Percentiles rank a stretch among this genome's conserved stretches.
phyloP scores from a whole-genome alignment of 2,888 invertebrate species.

The Tenthredo distinguenda region DNA sequence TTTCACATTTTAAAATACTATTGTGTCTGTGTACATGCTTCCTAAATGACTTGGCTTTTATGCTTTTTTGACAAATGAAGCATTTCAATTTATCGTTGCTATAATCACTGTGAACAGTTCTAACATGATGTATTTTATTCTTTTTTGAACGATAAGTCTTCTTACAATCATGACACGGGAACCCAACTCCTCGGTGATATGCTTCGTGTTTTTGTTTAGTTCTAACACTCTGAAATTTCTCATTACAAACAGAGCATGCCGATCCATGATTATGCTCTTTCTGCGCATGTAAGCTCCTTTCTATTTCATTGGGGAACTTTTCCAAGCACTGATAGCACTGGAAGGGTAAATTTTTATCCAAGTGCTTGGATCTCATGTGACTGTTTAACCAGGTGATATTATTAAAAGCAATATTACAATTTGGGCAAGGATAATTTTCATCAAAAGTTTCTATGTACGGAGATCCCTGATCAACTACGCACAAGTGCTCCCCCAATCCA shows the following conservation, averaged over 20 bases:
- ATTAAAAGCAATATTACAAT: constrained; percentile 34
- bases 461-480: constrained; percentile 53
- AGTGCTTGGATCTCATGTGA: constrained; percentile 64
- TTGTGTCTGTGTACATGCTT: constrained; percentile 61
- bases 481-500: constrained; percentile 63
- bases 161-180: constrained; percentile 71
- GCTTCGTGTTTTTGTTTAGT: constrained; percentile 62
- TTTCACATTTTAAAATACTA: constrained; percentile 59
- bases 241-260: constrained; percentile 41
- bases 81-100: constrained; percentile 56
- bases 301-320: constrained; percentile 59
- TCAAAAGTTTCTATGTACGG: constrained; percentile 33
- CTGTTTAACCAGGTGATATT: constrained; percentile 60
- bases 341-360: constrained; percentile 56
- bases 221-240: constrained; percentile 47
- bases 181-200: constrained; percentile 71
- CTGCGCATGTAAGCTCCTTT: constrained; percentile 61
- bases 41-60: constrained; percentile 57
- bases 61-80: constrained; percentile 59
- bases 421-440: constrained; percentile 46
- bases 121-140: constrained; percentile 59
- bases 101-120: constrained; percentile 51
- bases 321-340: constrained; percentile 65
- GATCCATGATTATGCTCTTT: constrained; percentile 58
- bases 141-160: constrained; percentile 62